Evolutionary conservation across 1,140 invertebrate species (phyloP).

Genomic region (Nasonia giraulti): DNA sequence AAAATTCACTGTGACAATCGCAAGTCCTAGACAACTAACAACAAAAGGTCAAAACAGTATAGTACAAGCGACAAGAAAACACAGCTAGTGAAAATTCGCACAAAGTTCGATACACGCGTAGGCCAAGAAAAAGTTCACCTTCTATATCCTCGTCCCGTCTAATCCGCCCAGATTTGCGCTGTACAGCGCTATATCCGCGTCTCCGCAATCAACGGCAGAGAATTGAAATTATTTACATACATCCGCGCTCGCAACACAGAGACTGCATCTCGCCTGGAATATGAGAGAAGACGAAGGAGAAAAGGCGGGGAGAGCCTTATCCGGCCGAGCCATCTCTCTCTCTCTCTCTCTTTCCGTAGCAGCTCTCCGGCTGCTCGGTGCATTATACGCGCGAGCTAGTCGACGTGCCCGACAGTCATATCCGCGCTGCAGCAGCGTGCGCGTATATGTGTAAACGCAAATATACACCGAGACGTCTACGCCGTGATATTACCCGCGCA

Average conservation of each 20-base stretch:
- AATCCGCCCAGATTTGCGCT: background rate
- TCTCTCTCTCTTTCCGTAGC: too few species aligned
- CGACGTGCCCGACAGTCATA: background rate
- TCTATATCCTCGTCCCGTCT: too few species aligned
- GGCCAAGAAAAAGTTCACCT: too few species aligned
- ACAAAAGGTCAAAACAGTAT: too few species aligned
- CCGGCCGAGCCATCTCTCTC: background rate
- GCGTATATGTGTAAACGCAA: background rate
- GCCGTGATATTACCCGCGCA: background rate
- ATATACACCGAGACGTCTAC: background rate
- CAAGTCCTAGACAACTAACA: background rate
- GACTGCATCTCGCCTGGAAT: background rate
- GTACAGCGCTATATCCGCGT: background rate
- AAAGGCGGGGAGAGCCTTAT: background rate
- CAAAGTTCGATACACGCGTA: too few species aligned
- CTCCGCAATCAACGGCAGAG: background rate
- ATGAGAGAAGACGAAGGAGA: background rate
- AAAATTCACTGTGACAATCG: background rate
- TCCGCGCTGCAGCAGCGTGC: background rate
- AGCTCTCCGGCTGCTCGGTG: background rate
- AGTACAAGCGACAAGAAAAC: too few species aligned
- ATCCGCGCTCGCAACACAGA: background rate
- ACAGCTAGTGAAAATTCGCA: too few species aligned
- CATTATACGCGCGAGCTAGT: background rate
- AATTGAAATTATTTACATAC: slow-evolving; percentile 12